Conservation (phyloP, 1,140 invertebrate genomes). For the Centruroides sculpturatus region DNA sequence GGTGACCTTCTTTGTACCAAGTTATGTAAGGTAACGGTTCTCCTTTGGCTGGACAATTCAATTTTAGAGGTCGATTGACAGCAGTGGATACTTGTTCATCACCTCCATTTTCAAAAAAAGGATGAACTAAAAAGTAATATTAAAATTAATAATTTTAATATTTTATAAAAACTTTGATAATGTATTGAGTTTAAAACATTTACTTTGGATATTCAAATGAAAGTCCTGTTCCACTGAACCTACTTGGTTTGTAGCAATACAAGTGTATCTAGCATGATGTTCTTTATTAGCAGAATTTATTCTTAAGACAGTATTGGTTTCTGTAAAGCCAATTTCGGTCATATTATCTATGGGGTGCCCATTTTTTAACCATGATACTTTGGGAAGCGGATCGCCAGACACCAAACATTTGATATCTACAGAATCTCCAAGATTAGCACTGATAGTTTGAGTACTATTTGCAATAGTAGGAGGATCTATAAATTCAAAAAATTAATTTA, state of each 20-base stretch:
- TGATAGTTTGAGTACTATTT: neutral
- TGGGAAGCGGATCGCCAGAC: conserved; percentile 22
- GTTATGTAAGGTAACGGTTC: conserved; percentile 33
- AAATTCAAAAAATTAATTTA: neutral
- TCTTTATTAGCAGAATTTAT: conserved; percentile 2
- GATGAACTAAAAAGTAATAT: conserved; percentile 19
- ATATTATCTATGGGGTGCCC: conserved; percentile 12
- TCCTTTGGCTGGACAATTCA: conserved; percentile 34
- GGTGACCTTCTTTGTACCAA: conserved; percentile 24
- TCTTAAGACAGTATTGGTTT: conserved; percentile 1
- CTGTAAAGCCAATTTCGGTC: conserved; percentile 9
- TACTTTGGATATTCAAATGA: conserved; percentile 47
- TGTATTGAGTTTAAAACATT: conserved; percentile 6
- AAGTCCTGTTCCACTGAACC: conserved; percentile 48
- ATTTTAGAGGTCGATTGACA: conserved; percentile 26
- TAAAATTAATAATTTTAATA: neutral
- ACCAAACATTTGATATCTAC: conserved; percentile 15
- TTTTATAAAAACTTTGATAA: neutral
- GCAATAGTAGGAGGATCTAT: conserved; percentile 9
- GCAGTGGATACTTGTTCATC: conserved; percentile 25
- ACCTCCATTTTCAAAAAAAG: conserved; percentile 18
- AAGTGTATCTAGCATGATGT: conserved; percentile 36
- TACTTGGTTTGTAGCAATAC: conserved; percentile 43
- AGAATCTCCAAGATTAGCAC: conserved; percentile 10
- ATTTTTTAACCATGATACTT: conserved; percentile 27